phyloP scores from a whole-genome alignment of 2,888 invertebrate species.

The Tenthredo notha region DNA sequence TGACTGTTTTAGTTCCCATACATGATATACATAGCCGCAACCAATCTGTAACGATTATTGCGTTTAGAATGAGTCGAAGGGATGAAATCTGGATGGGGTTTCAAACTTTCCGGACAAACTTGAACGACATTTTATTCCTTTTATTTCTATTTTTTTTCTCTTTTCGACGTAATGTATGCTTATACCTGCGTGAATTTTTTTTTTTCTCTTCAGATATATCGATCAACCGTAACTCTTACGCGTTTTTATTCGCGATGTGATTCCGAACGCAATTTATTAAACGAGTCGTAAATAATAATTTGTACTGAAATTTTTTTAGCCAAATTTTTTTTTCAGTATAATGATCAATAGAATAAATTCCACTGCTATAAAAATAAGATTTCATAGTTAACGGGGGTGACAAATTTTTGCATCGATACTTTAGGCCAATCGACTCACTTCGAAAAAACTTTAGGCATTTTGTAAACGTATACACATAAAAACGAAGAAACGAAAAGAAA shows the following conservation, averaged over 20 bases:
- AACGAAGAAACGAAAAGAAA: no score
- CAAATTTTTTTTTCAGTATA: background rate
- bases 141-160: background rate
- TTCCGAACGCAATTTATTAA: background rate
- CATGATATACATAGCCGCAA: background rate
- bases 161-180: background rate
- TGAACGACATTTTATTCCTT: background rate
- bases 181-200: background rate
- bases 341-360: background rate
- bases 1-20: background rate
- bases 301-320: background rate
- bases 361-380: background rate
- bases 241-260: background rate
- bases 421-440: background rate
- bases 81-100: background rate
- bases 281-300: background rate
- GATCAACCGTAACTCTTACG: background rate
- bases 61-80: background rate
- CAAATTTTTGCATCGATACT: background rate
- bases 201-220: background rate
- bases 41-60: background rate
- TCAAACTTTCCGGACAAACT: background rate
- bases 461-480: background rate
- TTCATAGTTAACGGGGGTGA: background rate
- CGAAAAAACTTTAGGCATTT: background rate